Evolutionary conservation across 2,888 invertebrate genomes (phyloP), one percentile per base, ranked within the genome.

Genomic region (Agrochola lota): DNA sequence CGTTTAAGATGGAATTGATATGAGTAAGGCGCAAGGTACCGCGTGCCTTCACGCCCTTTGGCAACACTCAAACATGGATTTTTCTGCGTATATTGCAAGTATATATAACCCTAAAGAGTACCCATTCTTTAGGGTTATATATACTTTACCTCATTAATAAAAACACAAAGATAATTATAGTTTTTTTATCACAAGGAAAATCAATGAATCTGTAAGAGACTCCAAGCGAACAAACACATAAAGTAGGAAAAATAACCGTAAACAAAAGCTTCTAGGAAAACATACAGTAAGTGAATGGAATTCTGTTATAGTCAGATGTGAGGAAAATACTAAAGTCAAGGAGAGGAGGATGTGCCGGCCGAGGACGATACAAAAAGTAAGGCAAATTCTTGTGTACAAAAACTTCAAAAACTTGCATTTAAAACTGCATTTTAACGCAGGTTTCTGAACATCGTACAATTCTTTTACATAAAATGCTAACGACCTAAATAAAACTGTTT

Each of bases 1-100:
- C 91, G 92, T 90, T 92, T 93, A 90, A 95, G 95, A 95, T 95
- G 92, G 91, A 90, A 91, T 91, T 91, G 94, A 95, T 95, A 94
- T 88, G 89, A 91, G 89, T 86, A 87, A 90, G 89, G 91, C 90
- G 93, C 91, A 92, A 92, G 90, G 89, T 86, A 87, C 92, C 90
- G 94, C 95, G 92, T 94, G 92, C 95, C 93, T 93, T 94, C 94
- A 95, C 95, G 94, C 93, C 92, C 90, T 91, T 91, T 85, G 88
- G 85, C 85, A 87, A 84, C 86, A 26, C 87, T 80, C 84, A 80
- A 84, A 88, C 81, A 81, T 63, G 71, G 71, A 73, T 77, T 83
- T 89, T 87, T 89, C 78, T 76, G 78, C 62, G 78, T 84, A 86
- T 83, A 59, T 84, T 78, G 71, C 81, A 75, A 71, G 63, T 83